phyloP scores from a whole-genome alignment of 2,888 invertebrate genomes.

The Tipula confusa region DNA sequence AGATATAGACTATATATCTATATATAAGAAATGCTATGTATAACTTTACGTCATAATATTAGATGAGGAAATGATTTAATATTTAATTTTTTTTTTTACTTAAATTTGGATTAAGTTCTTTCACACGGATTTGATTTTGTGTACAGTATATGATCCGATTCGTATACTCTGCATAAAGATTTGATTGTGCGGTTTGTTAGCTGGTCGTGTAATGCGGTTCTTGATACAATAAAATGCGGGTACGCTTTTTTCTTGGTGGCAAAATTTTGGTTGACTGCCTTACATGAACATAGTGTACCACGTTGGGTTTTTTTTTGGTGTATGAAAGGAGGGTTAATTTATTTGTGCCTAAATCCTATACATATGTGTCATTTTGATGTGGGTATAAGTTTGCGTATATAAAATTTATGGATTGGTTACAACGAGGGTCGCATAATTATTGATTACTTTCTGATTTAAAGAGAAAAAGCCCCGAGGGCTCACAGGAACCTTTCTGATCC shows the following conservation, averaged over 20 bases:
- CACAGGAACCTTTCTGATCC: no score
- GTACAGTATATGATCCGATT: not conserved
- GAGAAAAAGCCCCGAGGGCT: no score
- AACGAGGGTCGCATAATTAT: no score
- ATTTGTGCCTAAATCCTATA: no score
- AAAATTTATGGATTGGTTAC: no score
- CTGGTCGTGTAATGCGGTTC: not conserved
- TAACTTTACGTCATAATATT: not conserved
- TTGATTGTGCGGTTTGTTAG: not conserved
- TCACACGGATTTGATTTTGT: not conserved
- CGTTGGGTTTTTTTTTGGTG: no score
- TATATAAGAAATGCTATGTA: not conserved
- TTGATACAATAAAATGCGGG: not conserved
- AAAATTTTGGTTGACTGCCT: not conserved
- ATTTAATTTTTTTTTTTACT: not conserved
- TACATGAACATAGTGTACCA: not conserved
- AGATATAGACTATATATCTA: no score
- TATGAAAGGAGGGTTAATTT: no score
- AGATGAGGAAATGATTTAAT: not conserved
- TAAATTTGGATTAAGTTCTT: not conserved
- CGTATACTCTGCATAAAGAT: no score
- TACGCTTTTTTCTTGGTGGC: not conserved
- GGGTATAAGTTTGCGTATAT: no score
- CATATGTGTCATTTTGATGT: no score
- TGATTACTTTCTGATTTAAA: no score